Base-by-base conservation (phyloP, 2,888 invertebrate genomes). In the Agrotis exclamationis region DNA sequence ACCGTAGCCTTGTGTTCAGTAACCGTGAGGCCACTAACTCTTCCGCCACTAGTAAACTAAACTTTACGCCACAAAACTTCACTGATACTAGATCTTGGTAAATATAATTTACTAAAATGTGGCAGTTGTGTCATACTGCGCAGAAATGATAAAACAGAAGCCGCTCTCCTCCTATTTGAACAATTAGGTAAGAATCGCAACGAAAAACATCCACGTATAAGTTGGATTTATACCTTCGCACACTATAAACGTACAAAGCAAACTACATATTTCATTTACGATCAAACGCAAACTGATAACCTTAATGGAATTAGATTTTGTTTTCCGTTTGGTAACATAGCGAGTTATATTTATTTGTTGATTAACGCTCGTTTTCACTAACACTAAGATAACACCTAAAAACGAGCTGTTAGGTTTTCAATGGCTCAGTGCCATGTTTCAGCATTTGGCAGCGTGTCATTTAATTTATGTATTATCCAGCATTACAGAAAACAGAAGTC, bases 1-100 rank as follows among this genome's bases (percentile, higher is more conserved):
- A 68, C 66, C 66, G 48, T 53, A 81, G 67, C 92, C 92, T 93
- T 87, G 92, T 89, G 89, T 75, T 80, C 88, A 88, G 63, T 84
- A 84, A 86, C 90, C 92, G 88, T 92, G 89, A 89, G 81, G 24
- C 66, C 60, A 33, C 39, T 39, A 48, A 76, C 54, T 69, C 76
- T 82, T 84, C 76, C 76, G 80, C 69, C 18, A 74, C 45, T 47
- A 71, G 73, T 39, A 39, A 70, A 72, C 54, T 50, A 58, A 39
- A 39, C 11, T 39, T 39, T 39, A 39, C 39, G 39, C 39, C 44
- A 73, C 67, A 65, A 60, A 75, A 75, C 56, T 63, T 66, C 70
- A 71, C 75, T 57, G 59, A 83, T 33, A 65, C 45, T 44, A 53
- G 13, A 51, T 70, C 45, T 76, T 16, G 33, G 53, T 28, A 39